Evolutionary conservation across 2,113 vertebrate species (phyloP), one percentile per base, ranked within the genome.

Genomic region (Gopherus evgoodei): DNA sequence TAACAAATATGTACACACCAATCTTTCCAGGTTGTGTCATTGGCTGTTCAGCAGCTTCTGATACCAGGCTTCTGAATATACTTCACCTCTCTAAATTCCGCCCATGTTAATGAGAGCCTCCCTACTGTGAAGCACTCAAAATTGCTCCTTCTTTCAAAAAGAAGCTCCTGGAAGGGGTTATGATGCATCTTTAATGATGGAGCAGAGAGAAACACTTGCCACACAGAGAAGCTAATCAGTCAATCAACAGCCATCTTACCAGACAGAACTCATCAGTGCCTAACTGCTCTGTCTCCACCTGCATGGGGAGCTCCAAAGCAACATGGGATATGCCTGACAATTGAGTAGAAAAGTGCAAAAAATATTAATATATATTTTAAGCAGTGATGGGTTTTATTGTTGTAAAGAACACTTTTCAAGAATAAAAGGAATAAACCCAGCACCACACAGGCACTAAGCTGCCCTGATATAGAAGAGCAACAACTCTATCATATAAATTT

Each of bases 191-290:
- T 88, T 97, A 98, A 98, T 91, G 93, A 97, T 38, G 53, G 90
- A 96, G 75, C 85, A 21, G 11, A 91, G 80, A 95, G 95, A 95
- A 97, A 93, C 3, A 81, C 92, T 96, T 97, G 80, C 93, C 95
- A 96, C 97, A 97, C 96, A 95, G 96, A 98, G 95, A 88, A 97
- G 94, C 93, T 97, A 97, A 98, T 98, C 97, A 98, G 97, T 98
- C 97, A 98, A 95, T 98, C 97, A 98, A 96, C 91, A 97, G 72
- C 88, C 94, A 97, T 95, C 92, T 96, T 96, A 98, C 95, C 94
- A 97, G 95, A 95, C 96, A 97, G 91, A 95, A 95, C 82, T 95
- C 76, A 4, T 93, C 94, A 93, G 82, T 83, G 82, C 95, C 93
- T 92, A 97, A 95, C 95, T 91, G 93, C 92, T 97, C 78, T 93